phyloP scores from a whole-genome alignment of 2,113 vertebrate species.

The Nannobrachium achirus region DNA sequence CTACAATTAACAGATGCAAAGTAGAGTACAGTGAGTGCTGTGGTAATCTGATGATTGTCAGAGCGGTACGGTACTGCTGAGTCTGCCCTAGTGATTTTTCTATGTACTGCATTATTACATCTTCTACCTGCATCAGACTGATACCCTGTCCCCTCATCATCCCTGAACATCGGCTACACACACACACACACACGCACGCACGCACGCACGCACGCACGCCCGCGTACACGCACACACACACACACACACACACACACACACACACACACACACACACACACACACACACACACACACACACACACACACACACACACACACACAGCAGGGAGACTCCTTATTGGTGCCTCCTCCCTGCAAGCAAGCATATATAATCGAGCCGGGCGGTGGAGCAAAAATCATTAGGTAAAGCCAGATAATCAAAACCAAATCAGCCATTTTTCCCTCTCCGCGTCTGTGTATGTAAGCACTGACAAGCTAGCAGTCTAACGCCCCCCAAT shows the following conservation, averaged over 20 bases:
- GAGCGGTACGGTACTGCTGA: too few relatives aligned
- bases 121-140: too few relatives aligned
- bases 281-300: neutral
- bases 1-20: too few relatives aligned
- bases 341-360: constrained; percentile 78
- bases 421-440: constrained; percentile 82
- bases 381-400: constrained; percentile 86
- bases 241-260: neutral
- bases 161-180: too few relatives aligned
- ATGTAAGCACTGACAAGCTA: constrained; percentile 58
- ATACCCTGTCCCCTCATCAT: too few relatives aligned
- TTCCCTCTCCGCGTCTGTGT: constrained; percentile 76
- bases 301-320: constrained; percentile 28
- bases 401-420: constrained; percentile 90
- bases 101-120: too few relatives aligned
- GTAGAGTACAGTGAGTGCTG: too few relatives aligned
- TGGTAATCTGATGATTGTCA: too few relatives aligned
- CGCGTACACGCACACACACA: too few relatives aligned
- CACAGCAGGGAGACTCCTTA: constrained; percentile 85
- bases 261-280: neutral
- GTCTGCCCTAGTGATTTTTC: too few relatives aligned
- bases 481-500: constrained; percentile 45
- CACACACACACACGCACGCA: constrained; percentile 28
- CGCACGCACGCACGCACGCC: neutral
- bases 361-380: constrained; percentile 87